Evolutionary conservation across 1,140 invertebrate species (phyloP).

Genomic region (Steinernema khuongi): DNA sequence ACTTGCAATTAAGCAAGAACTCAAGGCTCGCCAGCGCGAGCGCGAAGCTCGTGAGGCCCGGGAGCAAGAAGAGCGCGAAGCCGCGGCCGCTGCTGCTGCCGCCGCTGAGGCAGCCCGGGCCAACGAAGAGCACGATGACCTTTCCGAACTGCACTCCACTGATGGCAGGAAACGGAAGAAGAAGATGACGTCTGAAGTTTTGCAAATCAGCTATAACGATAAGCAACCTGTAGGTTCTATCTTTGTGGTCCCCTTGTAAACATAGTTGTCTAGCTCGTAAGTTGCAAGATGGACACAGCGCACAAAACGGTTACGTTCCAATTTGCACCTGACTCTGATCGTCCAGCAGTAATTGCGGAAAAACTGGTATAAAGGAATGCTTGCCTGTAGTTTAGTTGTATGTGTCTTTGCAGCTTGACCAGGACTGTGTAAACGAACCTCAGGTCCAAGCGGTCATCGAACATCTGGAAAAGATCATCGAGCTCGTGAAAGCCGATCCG

Average conservation of each 20-base stretch:
- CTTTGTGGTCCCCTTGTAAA: not conserved
- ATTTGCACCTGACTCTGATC: conserved; percentile 51
- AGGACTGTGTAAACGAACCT: conserved; percentile 43
- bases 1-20: conserved; percentile 49
- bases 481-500: conserved; percentile 44
- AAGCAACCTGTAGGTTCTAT: conserved; percentile 40
- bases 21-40: conserved; percentile 26
- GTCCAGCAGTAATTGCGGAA: conserved; percentile 40
- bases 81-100: conserved; percentile 31
- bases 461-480: conserved; percentile 48
- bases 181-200: conserved; percentile 49
- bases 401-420: conserved; percentile 42
- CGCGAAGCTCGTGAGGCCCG: conserved; percentile 30
- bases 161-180: conserved; percentile 34
- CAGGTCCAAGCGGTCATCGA: conserved; percentile 43
- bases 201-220: conserved; percentile 39
- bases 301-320: conserved; percentile 55
- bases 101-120: conserved; percentile 19
- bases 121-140: conserved; percentile 4
- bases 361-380: conserved; percentile 38
- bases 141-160: conserved; percentile 16
- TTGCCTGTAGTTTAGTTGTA: not conserved
- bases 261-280: conserved; percentile 42
- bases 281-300: conserved; percentile 52
- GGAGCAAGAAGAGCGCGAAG: conserved; percentile 33